Percentiles rank a stretch among this genome's conserved stretches.
Evolutionary conservation across 1,140 invertebrate genomes (phyloP).

Genomic region (Drosophila prosaltans): DNA sequence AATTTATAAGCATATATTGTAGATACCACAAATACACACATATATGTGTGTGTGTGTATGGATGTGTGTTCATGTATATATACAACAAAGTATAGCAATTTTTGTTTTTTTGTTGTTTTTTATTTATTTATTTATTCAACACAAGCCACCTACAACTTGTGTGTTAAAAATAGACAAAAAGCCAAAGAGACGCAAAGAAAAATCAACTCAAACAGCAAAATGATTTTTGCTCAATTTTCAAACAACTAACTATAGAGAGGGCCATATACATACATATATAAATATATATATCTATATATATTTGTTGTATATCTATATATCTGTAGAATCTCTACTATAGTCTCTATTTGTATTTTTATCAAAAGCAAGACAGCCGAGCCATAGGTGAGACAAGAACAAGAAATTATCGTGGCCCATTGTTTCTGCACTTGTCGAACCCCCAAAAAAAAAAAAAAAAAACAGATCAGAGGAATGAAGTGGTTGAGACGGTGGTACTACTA

Average conservation of each 20-base stretch:
- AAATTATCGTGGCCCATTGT: constrained; percentile 68
- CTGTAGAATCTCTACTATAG: constrained; percentile 29
- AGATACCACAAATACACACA: neutral
- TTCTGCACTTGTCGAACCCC: constrained; percentile 22
- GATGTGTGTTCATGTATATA: constrained; percentile 16
- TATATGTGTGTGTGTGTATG: constrained; percentile 12
- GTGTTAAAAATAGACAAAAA: constrained; percentile 60
- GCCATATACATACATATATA: constrained; percentile 34
- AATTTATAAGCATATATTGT: constrained; percentile 40
- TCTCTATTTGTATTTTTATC: constrained; percentile 72
- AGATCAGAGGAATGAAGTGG: constrained; percentile 15
- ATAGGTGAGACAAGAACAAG: constrained; percentile 74
- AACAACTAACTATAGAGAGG: constrained; percentile 79
- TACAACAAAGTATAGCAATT: constrained; percentile 51
- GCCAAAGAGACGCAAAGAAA: constrained; percentile 10
- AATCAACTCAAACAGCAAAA: constrained; percentile 64
- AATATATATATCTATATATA: constrained; percentile 23
- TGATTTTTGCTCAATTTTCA: constrained; percentile 79
- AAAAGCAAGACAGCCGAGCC: constrained; percentile 66
- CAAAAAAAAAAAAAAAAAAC: neutral
- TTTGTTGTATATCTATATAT: constrained; percentile 44
- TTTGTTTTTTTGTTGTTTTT: constrained; percentile 37
- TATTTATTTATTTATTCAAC: constrained; percentile 69
- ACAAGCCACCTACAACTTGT: constrained; percentile 80
- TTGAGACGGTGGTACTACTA: neutral